Evolutionary conservation across 2,888 invertebrate genomes (phyloP).

Genomic region (Bibio marci): DNA sequence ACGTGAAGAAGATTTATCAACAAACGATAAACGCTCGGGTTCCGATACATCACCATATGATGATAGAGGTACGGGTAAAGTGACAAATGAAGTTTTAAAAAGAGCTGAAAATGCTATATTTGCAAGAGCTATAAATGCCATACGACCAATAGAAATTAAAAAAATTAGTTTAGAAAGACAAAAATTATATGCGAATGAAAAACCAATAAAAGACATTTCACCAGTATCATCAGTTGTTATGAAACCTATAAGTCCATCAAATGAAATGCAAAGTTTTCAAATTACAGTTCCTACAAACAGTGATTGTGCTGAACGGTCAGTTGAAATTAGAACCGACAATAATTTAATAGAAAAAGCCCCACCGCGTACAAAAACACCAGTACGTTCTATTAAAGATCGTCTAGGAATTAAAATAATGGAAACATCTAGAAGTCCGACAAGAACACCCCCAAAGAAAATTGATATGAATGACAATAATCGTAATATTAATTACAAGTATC

Average conservation of each 20-base stretch:
- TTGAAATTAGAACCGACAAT: conserved; percentile 28
- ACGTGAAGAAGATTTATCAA: conserved; percentile 43
- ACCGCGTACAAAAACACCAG: conserved; percentile 33
- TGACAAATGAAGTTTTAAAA: conserved; percentile 75
- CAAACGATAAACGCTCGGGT: conserved; percentile 20
- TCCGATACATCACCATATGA: conserved; percentile 17
- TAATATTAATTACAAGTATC: too few relatives aligned
- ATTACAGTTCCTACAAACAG: conserved; percentile 36
- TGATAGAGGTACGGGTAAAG: conserved; percentile 43
- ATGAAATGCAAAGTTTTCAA: conserved; percentile 25
- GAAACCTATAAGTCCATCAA: conserved; percentile 13
- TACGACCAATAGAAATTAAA: conserved; percentile 58
- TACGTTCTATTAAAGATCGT: conserved; percentile 60
- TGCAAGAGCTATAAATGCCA: conserved; percentile 70
- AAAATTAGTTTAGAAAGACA: conserved; percentile 49
- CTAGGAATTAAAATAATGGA: conserved; percentile 60
- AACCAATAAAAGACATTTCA: conserved; percentile 13
- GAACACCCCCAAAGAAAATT: conserved; percentile 29
- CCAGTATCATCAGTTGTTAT: conserved; percentile 9
- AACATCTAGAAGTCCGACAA: conserved; percentile 32
- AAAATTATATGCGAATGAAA: conserved; percentile 41
- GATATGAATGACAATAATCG: not conserved
- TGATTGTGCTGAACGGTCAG: conserved; percentile 27
- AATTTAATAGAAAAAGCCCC: too few relatives aligned
- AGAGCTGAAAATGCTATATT: conserved; percentile 84